Conservation (phyloP, 2,888 invertebrate species). For the Thera obeliscata region DNA sequence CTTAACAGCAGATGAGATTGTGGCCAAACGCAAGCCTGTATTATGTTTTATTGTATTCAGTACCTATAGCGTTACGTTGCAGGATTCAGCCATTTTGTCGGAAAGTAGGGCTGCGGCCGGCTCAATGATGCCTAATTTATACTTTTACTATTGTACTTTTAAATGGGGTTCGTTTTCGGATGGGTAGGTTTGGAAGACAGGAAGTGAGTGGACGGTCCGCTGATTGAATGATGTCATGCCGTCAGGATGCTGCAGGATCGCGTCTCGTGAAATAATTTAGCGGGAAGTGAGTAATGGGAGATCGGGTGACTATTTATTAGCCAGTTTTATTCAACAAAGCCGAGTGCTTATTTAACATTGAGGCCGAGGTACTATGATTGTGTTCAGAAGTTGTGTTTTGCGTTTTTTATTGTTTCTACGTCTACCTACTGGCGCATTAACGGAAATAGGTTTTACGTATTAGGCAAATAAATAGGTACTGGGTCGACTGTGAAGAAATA, state of each 20-base stretch:
- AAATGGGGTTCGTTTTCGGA: slow-evolving; percentile 16
- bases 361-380: not conserved
- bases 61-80: slow-evolving; percentile 1
- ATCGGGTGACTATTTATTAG: slow-evolving; percentile 14
- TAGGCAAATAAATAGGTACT: too few relatives aligned
- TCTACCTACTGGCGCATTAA: too few relatives aligned
- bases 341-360: too few relatives aligned
- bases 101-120: slow-evolving; percentile 16
- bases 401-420: too few relatives aligned
- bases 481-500: too few relatives aligned
- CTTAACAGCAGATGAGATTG: too few relatives aligned
- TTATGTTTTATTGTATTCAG: too few relatives aligned
- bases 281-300: slow-evolving; percentile 22
- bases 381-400: too few relatives aligned
- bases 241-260: slow-evolving; percentile 7
- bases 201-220: slow-evolving; percentile 20
- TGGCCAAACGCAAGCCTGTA: too few relatives aligned
- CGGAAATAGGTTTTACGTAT: too few relatives aligned
- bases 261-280: slow-evolving; percentile 17
- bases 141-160: slow-evolving; percentile 13
- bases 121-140: slow-evolving; percentile 10
- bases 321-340: slow-evolving; percentile 1
- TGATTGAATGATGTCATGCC: slow-evolving; percentile 33
- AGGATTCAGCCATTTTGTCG: not conserved
- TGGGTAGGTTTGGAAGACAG: slow-evolving; percentile 11